These are phyloP conservation scores for Ceyx margarethae DNA, from an alignment of 2,113 vertebrate species.

Conservation along the genomic window DNA sequence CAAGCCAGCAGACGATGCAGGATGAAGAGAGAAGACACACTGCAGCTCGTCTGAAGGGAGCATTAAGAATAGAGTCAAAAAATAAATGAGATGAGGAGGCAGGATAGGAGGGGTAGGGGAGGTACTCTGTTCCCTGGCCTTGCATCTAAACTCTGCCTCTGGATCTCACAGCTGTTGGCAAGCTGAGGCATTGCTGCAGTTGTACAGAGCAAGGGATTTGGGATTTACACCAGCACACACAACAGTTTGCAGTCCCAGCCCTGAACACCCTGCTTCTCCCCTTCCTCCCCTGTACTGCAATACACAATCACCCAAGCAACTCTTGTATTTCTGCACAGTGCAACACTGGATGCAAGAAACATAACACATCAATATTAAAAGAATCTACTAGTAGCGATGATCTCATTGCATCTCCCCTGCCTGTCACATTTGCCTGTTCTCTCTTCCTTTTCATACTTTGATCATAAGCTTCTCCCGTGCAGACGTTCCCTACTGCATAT, in stretches of 20 bases:
- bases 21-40: not conserved
- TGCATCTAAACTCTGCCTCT: rapidly evolving
- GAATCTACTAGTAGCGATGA: not conserved
- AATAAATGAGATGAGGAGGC: rapidly evolving
- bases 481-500: rapidly evolving
- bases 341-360: rapidly evolving
- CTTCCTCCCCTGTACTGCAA: not conserved
- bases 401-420: not conserved
- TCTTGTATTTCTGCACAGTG: not conserved
- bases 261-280: not conserved
- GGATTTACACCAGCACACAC: not conserved
- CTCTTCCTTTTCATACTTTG: not conserved
- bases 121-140: not conserved
- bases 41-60: not conserved
- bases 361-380: not conserved
- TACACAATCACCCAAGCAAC: not conserved
- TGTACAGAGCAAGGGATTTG: no score
- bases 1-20: rapidly evolving
- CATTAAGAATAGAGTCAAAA: not conserved
- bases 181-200: not conserved
- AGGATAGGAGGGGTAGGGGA: not conserved
- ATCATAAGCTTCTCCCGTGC: not conserved
- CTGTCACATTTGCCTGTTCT: not conserved
- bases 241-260: not conserved
- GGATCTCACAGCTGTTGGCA: not conserved